These are phyloP conservation scores for Spatulosminthurus flaviceps DNA, from an alignment of 2,888 invertebrate species.

Conservation along the genomic window DNA sequence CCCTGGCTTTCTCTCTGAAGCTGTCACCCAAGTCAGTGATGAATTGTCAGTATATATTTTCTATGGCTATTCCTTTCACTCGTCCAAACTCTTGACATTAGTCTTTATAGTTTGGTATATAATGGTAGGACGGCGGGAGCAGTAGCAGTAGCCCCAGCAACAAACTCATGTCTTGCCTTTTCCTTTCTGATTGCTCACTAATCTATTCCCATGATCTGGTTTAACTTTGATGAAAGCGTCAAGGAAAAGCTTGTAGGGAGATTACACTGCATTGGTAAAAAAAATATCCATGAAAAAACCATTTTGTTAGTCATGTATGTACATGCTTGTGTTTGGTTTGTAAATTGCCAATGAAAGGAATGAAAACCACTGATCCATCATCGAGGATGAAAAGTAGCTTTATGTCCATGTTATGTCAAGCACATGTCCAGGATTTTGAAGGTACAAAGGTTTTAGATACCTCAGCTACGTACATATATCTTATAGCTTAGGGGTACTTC, in stretches of 20 bases:
- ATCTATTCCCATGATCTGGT: constrained; percentile 31
- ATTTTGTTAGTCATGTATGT: neutral
- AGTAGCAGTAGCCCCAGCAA: neutral
- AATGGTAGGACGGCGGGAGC: neutral
- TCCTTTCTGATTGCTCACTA: constrained; percentile 13
- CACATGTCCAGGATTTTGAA: neutral
- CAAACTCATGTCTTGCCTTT: constrained; percentile 20
- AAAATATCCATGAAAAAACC: neutral
- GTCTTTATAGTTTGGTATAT: neutral
- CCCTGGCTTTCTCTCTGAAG: constrained; percentile 51
- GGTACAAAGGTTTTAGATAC: neutral
- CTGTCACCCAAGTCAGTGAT: constrained; percentile 56
- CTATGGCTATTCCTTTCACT: constrained; percentile 28
- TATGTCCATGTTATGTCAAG: neutral
- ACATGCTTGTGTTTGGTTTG: neutral
- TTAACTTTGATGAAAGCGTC: constrained; percentile 38
- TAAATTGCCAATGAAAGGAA: constrained; percentile 8
- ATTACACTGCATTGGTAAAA: too few species aligned
- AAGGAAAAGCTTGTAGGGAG: constrained; percentile 11
- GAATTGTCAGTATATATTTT: constrained; percentile 51
- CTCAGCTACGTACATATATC: too few species aligned
- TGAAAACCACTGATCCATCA: constrained; percentile 41
- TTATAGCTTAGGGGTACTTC: too few species aligned
- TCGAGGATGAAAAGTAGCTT: constrained; percentile 20
- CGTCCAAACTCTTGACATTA: neutral